Evolutionary conservation across 2,888 invertebrate species (phyloP), one percentile per base, ranked within the genome.

Genomic region (Spisula subtruncata): DNA sequence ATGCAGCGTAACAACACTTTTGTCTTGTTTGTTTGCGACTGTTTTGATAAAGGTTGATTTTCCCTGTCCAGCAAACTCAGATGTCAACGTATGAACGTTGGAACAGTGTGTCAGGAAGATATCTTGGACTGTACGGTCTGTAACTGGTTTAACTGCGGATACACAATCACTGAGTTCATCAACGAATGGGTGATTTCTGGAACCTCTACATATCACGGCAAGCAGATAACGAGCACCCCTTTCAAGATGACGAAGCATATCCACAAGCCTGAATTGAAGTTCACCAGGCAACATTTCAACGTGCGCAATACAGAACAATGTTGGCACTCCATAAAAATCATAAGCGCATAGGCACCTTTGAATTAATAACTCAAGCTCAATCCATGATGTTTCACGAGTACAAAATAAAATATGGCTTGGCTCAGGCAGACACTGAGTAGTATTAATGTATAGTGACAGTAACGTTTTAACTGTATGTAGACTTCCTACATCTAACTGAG

Each of bases 391-490:
- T 29, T 92, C 91, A 60, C 83, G 79, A 12, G 88, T 83, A 66
- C 94, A 94, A 20, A 95, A 91, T 14, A 94, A 83, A 18, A 95
- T 75, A 48, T 95, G 93, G 46, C 90, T 89, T 14, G 94, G 89
- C 51, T 92, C 89, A 12, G 94, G 94, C 35, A 94, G 80, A 29
- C 54, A 51, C n/a, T 90, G 66, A 16, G 92, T 91, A 56, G 93
- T 93, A 46, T 92, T 93, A 10, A 71, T 35, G 81, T 92, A 94
- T 5, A 94, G 56, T 18, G 93, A 90, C 51, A 94, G 51, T 18
- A 94, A 35, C 41, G 93, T 94, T 82, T 89, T 87, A 0, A 93
- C 87, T 80, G 93, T 93, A 46, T 91, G 81, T 16, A 87, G 82
- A 54, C 93, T 94, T 5, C 86, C 81, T 87, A 92, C 90, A 25